phyloP scores from a whole-genome alignment of 2,888 invertebrate species.

The Lepidochrysops patricia region DNA sequence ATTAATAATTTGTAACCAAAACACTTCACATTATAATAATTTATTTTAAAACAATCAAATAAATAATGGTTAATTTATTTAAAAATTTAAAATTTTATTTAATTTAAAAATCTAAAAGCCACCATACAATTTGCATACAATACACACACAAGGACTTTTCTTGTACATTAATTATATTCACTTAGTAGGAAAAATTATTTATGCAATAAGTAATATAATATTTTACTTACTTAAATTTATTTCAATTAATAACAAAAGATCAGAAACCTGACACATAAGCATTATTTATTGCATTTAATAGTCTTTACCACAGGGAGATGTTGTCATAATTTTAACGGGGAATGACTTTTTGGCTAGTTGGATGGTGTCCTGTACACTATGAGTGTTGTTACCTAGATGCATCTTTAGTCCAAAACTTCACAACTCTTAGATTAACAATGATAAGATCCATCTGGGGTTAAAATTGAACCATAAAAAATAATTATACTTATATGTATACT shows the following conservation, averaged over 20 bases:
- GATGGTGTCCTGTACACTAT: too few relatives aligned
- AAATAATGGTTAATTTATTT: neutral
- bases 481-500: too few relatives aligned
- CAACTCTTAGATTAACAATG: too few relatives aligned
- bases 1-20: too few relatives aligned
- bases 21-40: neutral
- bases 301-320: too few relatives aligned
- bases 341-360: too few relatives aligned
- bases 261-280: neutral
- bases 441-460: too few relatives aligned
- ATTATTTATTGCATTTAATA: neutral
- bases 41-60: neutral
- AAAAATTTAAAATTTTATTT: neutral
- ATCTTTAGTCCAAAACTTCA: too few relatives aligned
- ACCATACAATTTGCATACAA: neutral
- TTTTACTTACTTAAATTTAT: neutral
- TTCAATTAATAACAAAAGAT: neutral
- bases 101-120: neutral
- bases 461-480: too few relatives aligned
- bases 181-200: neutral
- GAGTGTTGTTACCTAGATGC: too few relatives aligned
- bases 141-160: neutral
- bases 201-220: neutral
- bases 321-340: too few relatives aligned
- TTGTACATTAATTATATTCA: conserved; percentile 1